Evolutionary conservation across 2,113 vertebrate species (phyloP), one percentile per base, ranked within the genome.

Genomic region (Pholis gunnellus): DNA sequence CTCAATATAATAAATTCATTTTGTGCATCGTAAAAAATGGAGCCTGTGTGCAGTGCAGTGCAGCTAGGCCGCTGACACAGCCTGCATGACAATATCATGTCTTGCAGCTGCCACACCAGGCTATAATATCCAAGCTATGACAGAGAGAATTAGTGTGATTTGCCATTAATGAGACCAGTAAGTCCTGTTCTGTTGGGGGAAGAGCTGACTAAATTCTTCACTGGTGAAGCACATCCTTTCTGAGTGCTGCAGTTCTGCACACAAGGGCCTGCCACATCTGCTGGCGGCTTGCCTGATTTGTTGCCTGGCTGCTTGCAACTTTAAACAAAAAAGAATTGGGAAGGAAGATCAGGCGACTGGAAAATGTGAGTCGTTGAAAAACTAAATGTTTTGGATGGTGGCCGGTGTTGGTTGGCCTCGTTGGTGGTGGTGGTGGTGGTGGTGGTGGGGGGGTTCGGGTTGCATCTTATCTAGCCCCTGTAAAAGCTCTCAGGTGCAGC

Each of bases 401-500:
- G 60, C 56, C 13, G 9, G 15, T 44, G 50, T 10, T 18, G 8
- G 17, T 50, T 44, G 40, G 61, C 25, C 40, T 67, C 18, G 25
- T 59, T 74, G 72, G 67, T 78, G 7, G 48, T 34, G 42, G n/a
- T 36, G 36, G 52, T 57, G 14, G 7, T 6, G 20, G 36, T 3
- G 50, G 31, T 44, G 27, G 34, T 18, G 31, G 9, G n/a, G n/a
- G n/a, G n/a, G n/a, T n/a, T n/a, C 15, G 56, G 44, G 69, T 87
- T 72, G 79, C 77, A 38, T 86, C 90, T 92, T 91, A 94, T 93
- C 92, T 89, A 84, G 79, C 84, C 82, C 50, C 72, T 44, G 69
- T 93, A 92, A 94, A 90, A 93, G 88, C 90, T 93, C 89, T 90
- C 91, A 94, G 90, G 91, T 94, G 89, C 84, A 34, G 80, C 18